These are phyloP conservation scores for Lepisosteus oculatus DNA, from an alignment of 2,113 vertebrate species.

Conservation along the genomic window DNA sequence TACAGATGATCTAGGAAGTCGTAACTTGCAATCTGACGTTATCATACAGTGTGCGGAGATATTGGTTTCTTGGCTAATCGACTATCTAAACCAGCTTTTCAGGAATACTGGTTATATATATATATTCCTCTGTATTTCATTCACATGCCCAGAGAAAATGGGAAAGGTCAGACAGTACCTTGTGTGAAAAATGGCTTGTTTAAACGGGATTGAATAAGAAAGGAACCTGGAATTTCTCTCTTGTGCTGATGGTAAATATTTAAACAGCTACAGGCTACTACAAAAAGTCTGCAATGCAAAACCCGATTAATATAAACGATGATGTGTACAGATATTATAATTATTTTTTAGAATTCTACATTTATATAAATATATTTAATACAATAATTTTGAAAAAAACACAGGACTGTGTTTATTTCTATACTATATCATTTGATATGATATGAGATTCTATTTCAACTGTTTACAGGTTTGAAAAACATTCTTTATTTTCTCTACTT, in stretches of 20 bases:
- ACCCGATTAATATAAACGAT: neutral
- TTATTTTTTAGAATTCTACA: neutral
- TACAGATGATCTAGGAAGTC: neutral
- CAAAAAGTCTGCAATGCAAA: neutral
- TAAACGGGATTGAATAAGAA: neutral
- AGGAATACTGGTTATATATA: neutral
- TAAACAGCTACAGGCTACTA: neutral
- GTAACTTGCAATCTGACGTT: neutral
- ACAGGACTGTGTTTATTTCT: neutral
- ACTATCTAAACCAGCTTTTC: neutral
- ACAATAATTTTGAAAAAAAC: neutral
- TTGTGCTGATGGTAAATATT: constrained; percentile 5
- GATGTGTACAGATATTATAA: too few relatives aligned
- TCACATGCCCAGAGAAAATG: neutral
- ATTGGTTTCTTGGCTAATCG: neutral
- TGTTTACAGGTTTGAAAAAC: too few relatives aligned
- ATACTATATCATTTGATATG: too few relatives aligned
- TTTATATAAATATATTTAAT: neutral
- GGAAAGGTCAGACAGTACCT: neutral
- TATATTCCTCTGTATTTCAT: neutral
- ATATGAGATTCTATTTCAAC: too few relatives aligned
- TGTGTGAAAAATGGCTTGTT: neutral
- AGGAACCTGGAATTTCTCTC: neutral
- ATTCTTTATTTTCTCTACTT: too few relatives aligned
- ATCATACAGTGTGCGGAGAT: neutral